phyloP scores from a whole-genome alignment of 2,888 invertebrate genomes.

The Nowickia ferox region DNA sequence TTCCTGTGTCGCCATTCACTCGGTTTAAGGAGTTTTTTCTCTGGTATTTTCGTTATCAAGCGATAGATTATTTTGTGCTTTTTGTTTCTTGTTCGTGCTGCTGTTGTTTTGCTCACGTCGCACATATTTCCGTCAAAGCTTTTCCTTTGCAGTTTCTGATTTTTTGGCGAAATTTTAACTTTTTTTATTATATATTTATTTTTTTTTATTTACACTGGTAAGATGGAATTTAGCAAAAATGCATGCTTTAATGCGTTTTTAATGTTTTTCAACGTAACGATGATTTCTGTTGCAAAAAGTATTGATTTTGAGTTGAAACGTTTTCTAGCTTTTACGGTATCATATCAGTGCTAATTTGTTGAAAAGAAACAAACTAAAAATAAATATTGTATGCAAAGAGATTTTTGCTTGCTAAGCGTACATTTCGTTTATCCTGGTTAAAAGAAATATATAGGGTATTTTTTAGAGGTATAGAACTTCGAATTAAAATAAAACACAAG shows the following conservation, averaged over 20 bases:
- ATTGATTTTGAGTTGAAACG: constrained; percentile 32
- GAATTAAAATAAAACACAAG: no score
- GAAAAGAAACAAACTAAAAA: background rate
- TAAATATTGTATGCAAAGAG: background rate
- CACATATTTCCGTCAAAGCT: constrained; percentile 63
- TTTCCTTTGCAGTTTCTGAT: background rate
- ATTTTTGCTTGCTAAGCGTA: background rate
- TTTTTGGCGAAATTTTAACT: constrained; percentile 41
- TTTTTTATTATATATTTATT: constrained; percentile 21
- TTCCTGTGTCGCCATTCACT: constrained; percentile 60
- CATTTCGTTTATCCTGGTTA: background rate
- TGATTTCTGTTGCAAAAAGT: constrained; percentile 50
- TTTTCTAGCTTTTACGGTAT: constrained; percentile 23
- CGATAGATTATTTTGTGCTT: constrained; percentile 27
- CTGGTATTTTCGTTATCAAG: constrained; percentile 55
- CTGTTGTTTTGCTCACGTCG: constrained; percentile 45
- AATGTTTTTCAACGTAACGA: constrained; percentile 66
- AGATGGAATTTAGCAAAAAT: constrained; percentile 67
- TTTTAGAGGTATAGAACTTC: no score
- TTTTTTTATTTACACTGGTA: background rate
- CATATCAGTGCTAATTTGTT: constrained; percentile 54
- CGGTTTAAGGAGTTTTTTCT: constrained; percentile 44
- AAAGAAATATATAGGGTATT: no score
- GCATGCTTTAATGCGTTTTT: constrained; percentile 70
- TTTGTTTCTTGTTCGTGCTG: constrained; percentile 4